Base-by-base conservation (phyloP, 2,113 vertebrate genomes). In the Xenus cinereus region DNA sequence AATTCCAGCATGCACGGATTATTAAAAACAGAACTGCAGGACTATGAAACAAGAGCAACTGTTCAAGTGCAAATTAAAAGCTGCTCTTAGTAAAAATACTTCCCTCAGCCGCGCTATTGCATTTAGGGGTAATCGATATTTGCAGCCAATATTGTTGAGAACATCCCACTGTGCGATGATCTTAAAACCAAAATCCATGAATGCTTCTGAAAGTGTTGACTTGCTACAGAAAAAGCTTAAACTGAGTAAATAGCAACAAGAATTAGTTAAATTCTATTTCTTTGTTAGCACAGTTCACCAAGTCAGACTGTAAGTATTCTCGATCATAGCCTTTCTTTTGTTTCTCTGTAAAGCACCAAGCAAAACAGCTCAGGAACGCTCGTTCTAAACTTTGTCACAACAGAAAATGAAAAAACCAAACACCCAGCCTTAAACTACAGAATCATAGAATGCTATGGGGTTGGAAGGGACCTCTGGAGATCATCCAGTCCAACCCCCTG, bases 11-110 rank as follows among this genome's bases (percentile, higher is more conserved):
- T 27, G 13, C 28, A 74, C 72, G 26, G 33, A 75, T 71, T 72
- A 89, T 71, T 86, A 78, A 93, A 90, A 89, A 53, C 17, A 91
- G 87, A 91, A 88, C 74, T 35, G 51, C 26, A 90, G 27, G 15
- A 63, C 48, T 60, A 69, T 94, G 87, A 94, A 81, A 92, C 60
- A 84, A 81, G 27, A 93, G 28, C 45, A 84, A 84, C 18, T 72
- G 24, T 63, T 73, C 48, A 91, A 62, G 30, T 73, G 57, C 50
- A 91, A 86, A 69, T 75, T 90, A 90, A 94, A 96, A 96, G 39
- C 62, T 72, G 14, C 17, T 74, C 24, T 64, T 46, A 51, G 41
- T 26, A 56, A 90, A 94, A 78, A 51, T 41, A 78, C 33, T 90
- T 91, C 71, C 35, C 22, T 90, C 73, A 53, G 57, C 10, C 15